Evolutionary conservation across 2,797 vertebrate species (phyloP).

Genomic region (Chanos chanos): DNA sequence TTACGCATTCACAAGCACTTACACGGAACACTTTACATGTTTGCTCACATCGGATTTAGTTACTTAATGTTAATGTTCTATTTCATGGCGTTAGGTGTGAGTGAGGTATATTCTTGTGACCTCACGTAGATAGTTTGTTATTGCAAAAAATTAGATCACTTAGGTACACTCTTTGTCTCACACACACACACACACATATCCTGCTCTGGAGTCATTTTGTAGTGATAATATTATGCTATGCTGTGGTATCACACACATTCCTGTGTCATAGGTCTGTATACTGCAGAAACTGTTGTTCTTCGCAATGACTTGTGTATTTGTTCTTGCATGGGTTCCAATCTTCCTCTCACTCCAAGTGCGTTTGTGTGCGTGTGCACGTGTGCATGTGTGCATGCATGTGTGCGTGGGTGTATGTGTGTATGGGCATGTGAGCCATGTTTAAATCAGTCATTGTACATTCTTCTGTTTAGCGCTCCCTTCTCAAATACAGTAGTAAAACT

Average conservation of each 20-base stretch:
- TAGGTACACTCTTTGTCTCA: no score
- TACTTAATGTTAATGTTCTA: no score
- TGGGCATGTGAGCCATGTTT: background rate
- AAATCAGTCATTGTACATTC: slow-evolving; percentile 15
- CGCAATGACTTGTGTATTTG: slow-evolving; percentile 44
- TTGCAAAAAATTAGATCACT: no score
- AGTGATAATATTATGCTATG: slow-evolving; percentile 54
- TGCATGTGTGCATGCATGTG: slow-evolving; percentile 7
- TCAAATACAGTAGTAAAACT: no score
- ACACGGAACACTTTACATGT: no score
- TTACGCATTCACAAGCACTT: background rate
- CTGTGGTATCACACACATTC: slow-evolving; percentile 38
- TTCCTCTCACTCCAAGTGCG: slow-evolving; percentile 30
- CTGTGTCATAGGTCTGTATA: slow-evolving; percentile 37
- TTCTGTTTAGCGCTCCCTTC: background rate
- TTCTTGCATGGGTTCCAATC: slow-evolving; percentile 6
- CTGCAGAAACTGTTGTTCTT: slow-evolving; percentile 48
- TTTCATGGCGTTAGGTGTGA: no score
- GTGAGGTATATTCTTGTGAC: no score
- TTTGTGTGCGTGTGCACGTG: background rate
- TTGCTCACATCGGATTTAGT: no score
- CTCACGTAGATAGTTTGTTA: no score
- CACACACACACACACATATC: no score
- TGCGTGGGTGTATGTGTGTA: no score
- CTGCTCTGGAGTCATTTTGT: slow-evolving; percentile 36